phyloP scores from a whole-genome alignment of 1,140 invertebrate species.

The Tetranychus urticae region DNA sequence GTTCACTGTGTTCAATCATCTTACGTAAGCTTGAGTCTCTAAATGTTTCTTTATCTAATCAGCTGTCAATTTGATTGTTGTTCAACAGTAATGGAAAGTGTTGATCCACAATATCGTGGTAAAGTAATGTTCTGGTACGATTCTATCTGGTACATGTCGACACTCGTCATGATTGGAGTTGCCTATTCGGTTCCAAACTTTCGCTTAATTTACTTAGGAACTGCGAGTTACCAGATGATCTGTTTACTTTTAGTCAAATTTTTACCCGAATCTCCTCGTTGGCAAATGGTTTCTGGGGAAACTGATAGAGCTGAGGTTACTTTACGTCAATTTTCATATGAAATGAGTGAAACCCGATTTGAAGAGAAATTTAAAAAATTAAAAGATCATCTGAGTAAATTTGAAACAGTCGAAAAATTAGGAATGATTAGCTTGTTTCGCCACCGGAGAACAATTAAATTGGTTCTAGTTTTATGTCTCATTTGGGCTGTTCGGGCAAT shows the following conservation, averaged over 20 bases:
- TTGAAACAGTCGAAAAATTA: neutral
- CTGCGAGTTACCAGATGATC: neutral
- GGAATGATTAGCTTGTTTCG: constrained; percentile 3
- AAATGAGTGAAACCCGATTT: neutral
- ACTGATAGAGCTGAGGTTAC: neutral
- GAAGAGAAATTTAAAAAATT: neutral
- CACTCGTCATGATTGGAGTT: neutral
- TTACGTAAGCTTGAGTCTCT: no score
- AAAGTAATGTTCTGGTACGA: constrained; percentile 44
- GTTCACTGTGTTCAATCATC: no score
- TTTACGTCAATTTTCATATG: neutral
- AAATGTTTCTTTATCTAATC: no score
- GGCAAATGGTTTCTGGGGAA: neutral
- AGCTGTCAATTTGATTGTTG: no score
- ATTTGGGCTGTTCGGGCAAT: constrained; percentile 40
- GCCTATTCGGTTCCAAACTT: neutral
- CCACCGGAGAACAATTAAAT: neutral
- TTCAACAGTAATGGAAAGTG: constrained; percentile 43
- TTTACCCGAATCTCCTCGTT: neutral
- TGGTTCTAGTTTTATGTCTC: constrained; percentile 9
- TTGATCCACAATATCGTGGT: constrained; percentile 22
- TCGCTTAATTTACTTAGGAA: neutral
- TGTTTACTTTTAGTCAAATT: neutral
- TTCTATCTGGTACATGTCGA: constrained; percentile 38
- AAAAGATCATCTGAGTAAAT: neutral